These are phyloP conservation scores for Magallana ariakensis DNA, from an alignment of 1,140 invertebrate genomes.

Conservation along the genomic window DNA sequence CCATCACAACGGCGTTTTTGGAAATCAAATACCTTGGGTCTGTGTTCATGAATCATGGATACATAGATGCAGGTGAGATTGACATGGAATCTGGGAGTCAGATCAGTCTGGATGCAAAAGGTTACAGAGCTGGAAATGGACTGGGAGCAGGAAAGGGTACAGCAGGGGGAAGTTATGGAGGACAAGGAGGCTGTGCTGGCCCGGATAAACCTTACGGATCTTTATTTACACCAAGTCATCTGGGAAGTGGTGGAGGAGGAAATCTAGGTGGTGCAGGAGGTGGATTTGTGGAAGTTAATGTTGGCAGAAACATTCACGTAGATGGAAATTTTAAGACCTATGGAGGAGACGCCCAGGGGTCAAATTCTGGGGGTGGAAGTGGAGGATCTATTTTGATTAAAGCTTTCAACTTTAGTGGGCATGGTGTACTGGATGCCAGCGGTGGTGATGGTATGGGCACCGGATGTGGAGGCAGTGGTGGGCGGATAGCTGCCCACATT, in stretches of 20 bases:
- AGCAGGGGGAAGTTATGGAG: slow-evolving; percentile 70
- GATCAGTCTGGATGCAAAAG: slow-evolving; percentile 65
- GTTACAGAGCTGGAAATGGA: slow-evolving; percentile 57
- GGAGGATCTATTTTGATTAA: slow-evolving; percentile 70
- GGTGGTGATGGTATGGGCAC: slow-evolving; percentile 65
- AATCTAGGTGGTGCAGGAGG: slow-evolving; percentile 65
- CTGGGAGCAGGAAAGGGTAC: slow-evolving; percentile 56
- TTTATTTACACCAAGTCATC: slow-evolving; percentile 65
- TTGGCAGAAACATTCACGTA: slow-evolving; percentile 66
- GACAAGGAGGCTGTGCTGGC: slow-evolving; percentile 59
- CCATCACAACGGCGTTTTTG: slow-evolving; percentile 67
- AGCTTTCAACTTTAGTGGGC: slow-evolving; percentile 70
- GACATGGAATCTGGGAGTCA: slow-evolving; percentile 67
- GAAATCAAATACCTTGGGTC: slow-evolving; percentile 69
- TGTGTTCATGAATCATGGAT: slow-evolving; percentile 71
- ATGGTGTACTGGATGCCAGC: slow-evolving; percentile 65
- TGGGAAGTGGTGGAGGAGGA: slow-evolving; percentile 71
- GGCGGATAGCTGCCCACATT: slow-evolving; percentile 70
- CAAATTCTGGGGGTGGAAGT: slow-evolving; percentile 67
- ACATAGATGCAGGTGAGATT: slow-evolving; percentile 66
- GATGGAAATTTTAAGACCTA: slow-evolving; percentile 64
- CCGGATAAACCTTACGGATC: slow-evolving; percentile 66
- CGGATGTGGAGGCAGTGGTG: slow-evolving; percentile 69
- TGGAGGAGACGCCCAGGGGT: slow-evolving; percentile 55
- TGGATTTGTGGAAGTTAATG: slow-evolving; percentile 66